Percentiles rank a stretch among this genome's conserved stretches.
Conservation (phyloP, 2,888 invertebrate genomes). For the Cinara cedri region DNA sequence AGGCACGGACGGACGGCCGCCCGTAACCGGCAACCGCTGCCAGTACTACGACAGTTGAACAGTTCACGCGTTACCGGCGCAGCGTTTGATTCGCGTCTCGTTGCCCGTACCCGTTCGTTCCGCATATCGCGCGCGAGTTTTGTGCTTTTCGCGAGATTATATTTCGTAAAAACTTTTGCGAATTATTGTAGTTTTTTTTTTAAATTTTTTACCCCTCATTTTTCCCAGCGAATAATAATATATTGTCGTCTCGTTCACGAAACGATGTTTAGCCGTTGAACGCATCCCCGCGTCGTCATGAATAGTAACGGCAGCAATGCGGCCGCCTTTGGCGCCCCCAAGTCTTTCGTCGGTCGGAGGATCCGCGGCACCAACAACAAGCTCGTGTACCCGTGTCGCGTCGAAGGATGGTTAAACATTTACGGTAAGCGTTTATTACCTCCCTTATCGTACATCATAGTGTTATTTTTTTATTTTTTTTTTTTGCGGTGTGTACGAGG, state of each 20-base stretch:
- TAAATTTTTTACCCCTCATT: too few relatives aligned
- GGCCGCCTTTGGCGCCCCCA: neutral
- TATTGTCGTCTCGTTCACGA: neutral
- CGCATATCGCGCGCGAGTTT: neutral
- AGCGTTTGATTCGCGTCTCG: neutral
- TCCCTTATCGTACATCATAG: neutral
- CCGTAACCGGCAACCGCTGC: neutral
- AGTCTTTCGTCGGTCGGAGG: constrained; percentile 37
- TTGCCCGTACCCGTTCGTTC: neutral
- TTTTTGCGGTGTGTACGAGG: too few relatives aligned
- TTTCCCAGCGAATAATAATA: too few relatives aligned
- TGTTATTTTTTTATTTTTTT: too few relatives aligned
- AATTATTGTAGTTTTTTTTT: too few relatives aligned
- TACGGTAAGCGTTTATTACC: constrained; percentile 64
- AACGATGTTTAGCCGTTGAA: neutral
- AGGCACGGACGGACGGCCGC: constrained; percentile 9
- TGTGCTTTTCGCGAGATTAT: too few relatives aligned
- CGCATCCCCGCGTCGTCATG: neutral
- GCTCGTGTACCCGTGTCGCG: constrained; percentile 67
- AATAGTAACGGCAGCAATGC: neutral
- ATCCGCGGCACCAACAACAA: constrained; percentile 60
- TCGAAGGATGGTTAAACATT: constrained; percentile 69
- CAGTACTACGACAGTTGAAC: constrained; percentile 34
- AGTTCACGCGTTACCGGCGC: constrained; percentile 53
- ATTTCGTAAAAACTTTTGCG: too few relatives aligned